Evolutionary conservation across 2,797 vertebrate species (phyloP).

Genomic region (Spinibarbus caldwelli): DNA sequence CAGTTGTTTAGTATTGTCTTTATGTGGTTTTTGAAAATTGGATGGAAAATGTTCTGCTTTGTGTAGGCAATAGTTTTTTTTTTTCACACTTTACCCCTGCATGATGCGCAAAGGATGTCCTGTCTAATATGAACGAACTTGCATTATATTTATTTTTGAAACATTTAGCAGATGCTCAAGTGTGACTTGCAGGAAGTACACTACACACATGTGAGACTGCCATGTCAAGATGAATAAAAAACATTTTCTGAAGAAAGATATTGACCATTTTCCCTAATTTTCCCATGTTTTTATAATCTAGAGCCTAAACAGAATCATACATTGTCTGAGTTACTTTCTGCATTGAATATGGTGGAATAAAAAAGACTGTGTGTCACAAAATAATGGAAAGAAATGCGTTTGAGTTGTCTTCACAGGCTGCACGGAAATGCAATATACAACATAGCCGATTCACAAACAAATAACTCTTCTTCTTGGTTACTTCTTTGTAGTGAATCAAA

Average conservation of each 20-base stretch:
- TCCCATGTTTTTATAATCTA: too few species aligned
- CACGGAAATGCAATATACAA: neutral
- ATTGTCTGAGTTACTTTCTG: neutral
- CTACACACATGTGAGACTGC: neutral
- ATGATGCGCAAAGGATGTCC: neutral
- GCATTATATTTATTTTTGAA: neutral
- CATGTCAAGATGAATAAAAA: neutral
- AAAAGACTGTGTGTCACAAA: neutral
- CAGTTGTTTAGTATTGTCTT: neutral
- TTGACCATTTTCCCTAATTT: too few species aligned
- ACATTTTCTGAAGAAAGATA: too few species aligned
- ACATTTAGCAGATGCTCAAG: neutral
- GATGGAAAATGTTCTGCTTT: neutral
- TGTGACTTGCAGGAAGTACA: constrained; percentile 11
- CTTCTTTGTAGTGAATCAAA: too few species aligned
- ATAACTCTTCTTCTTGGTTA: neutral
- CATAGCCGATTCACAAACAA: neutral
- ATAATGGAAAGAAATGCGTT: neutral
- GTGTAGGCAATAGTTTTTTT: neutral
- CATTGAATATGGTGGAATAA: neutral
- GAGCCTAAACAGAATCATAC: neutral
- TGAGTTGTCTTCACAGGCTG: neutral
- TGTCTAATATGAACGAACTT: neutral
- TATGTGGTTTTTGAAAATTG: neutral
- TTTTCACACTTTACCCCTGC: neutral